Evolutionary conservation across 2,113 vertebrate species (phyloP), one percentile per base, ranked within the genome.

Genomic region (Apeltes quadracus): DNA sequence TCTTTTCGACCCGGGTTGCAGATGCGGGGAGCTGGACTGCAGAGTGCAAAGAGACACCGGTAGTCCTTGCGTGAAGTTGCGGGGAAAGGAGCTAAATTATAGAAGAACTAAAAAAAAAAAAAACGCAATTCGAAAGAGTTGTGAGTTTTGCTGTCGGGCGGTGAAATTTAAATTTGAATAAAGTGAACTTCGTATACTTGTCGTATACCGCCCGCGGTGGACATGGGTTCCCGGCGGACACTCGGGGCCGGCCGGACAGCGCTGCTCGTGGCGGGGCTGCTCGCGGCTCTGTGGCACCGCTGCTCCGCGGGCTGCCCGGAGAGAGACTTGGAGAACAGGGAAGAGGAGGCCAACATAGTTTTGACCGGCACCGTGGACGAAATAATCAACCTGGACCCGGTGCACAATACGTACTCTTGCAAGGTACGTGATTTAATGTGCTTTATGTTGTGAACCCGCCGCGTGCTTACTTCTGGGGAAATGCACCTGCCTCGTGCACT

Each of bases 361-460:
- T 87, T 99, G 70, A 98, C 97, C 54, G 97, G 97, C 62, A 98
- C 97, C 20, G 97, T 98, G 92, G 96, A 98, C 83, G 97, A 98
- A 86, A 98, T 98, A 34, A 93, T 97, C 87, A 97, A 98, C 90
- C 92, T 97, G 94, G 97, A 98, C 88, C 97, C 97, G n/a, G 96
- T 98, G 56, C 96, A 97, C 61, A 96, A 96, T 78, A 98, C 96
- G 50, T 98, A 98, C 74, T 98, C 97, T 0, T 98, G 97, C 95
- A 99, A 98, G 97, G 97, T 98, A 90, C 92, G 78, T 62, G 54
- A 5, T 36, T 65, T 23, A 0, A 34, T 44, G 13, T 29, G 44
- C 3, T 66, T 53, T 51, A 10, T 23, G 43, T 27, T 13, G n/a
- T n/a, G 75, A 41, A 18, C 10, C 43, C 48, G 25, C 65, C 4